Percentiles rank a stretch among this genome's conserved stretches.
Evolutionary conservation across 2,113 vertebrate genomes (phyloP).

Genomic region (Oreochromis spilurus): DNA sequence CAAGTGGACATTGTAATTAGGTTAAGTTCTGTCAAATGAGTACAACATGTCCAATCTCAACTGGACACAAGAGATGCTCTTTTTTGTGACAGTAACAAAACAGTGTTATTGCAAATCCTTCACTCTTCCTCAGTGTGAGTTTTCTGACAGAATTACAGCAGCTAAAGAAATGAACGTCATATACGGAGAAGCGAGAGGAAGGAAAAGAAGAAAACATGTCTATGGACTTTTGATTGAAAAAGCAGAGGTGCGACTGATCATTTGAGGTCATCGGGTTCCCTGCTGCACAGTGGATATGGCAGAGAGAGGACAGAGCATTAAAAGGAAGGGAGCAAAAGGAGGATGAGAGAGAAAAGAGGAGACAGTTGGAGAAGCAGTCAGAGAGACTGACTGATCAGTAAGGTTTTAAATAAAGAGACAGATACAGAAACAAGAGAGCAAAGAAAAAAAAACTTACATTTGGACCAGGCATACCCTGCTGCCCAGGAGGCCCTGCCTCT

Average conservation of each 20-base stretch:
- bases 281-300: background rate
- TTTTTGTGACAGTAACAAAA: background rate
- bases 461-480: constrained; percentile 89
- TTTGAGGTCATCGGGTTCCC: background rate
- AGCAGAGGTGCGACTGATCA: constrained; percentile 1
- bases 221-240: constrained; percentile 15
- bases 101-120: background rate
- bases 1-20: background rate
- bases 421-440: background rate
- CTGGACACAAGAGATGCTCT: background rate
- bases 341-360: background rate
- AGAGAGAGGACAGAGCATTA: background rate
- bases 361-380: background rate
- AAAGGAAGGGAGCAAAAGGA: background rate
- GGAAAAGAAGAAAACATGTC: background rate
- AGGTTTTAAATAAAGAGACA: background rate
- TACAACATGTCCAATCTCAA: constrained; percentile 9
- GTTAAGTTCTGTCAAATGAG: background rate
- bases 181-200: background rate
- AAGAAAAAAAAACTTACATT: constrained; percentile 76
- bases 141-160: background rate
- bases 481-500: constrained; percentile 88
- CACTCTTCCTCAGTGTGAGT: background rate
- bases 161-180: background rate
- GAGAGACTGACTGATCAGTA: background rate